Evolutionary conservation across 2,113 vertebrate species (phyloP).

Genomic region (Lipotes vexillifer): DNA sequence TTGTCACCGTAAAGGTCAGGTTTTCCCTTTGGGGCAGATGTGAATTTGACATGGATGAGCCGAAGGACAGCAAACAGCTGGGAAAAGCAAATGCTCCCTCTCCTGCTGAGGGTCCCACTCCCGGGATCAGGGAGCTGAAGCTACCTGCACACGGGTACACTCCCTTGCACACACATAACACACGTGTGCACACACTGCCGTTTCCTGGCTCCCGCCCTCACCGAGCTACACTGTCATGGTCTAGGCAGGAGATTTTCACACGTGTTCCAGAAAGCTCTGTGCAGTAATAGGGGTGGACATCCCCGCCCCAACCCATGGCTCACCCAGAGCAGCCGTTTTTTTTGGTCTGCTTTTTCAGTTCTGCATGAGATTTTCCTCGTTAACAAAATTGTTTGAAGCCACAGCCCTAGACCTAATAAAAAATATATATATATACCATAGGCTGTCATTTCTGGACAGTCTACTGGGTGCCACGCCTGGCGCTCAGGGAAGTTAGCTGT

Average conservation of each 20-base stretch:
- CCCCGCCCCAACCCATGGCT: not conserved
- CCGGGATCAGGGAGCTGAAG: rapidly evolving
- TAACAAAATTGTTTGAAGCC: not conserved
- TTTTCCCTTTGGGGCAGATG: not conserved
- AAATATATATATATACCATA: too few relatives aligned
- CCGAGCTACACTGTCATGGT: too few relatives aligned
- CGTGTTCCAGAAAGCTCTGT: not conserved
- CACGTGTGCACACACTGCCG: rapidly evolving
- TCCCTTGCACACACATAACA: rapidly evolving
- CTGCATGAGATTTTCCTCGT: not conserved
- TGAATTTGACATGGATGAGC: not conserved
- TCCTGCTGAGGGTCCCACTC: not conserved
- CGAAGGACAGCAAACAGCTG: not conserved
- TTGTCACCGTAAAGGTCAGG: rapidly evolving
- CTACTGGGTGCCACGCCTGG: rapidly evolving
- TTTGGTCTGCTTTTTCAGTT: not conserved
- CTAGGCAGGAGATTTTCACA: not conserved
- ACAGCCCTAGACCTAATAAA: not conserved
- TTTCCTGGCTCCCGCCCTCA: not conserved
- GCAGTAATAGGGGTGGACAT: too few relatives aligned
- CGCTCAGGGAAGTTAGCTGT: too few relatives aligned
- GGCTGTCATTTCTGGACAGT: rapidly evolving
- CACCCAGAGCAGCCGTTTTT: not conserved
- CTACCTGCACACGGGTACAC: rapidly evolving
- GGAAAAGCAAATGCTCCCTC: not conserved